Evolutionary conservation across 2,113 vertebrate species (phyloP).

Genomic region (Entomyzon cyanotis): DNA sequence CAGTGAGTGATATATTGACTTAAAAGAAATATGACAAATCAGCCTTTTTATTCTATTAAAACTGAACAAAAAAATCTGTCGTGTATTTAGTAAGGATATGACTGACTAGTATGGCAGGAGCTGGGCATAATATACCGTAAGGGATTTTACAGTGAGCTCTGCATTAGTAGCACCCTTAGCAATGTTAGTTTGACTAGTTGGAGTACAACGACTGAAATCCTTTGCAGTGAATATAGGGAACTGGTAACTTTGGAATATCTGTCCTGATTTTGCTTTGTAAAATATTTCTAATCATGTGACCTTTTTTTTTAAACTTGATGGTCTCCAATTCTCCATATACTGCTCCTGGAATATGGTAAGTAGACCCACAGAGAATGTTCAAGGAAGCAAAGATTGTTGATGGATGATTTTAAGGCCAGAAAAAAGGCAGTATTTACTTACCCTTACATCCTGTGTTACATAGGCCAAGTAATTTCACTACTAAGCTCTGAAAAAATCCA

Average conservation of each 20-base stretch:
- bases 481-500: background rate
- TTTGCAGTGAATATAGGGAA: background rate
- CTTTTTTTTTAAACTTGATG: background rate
- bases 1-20: background rate
- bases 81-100: background rate
- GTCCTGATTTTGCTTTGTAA: background rate
- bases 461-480: background rate
- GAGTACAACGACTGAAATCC: background rate
- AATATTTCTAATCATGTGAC: background rate
- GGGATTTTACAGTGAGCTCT: background rate
- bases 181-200: background rate
- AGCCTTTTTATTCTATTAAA: background rate
- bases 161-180: background rate
- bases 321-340: background rate
- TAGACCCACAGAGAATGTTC: background rate
- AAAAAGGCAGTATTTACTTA: background rate
- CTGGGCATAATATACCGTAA: background rate
- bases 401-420: background rate
- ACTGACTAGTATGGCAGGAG: background rate
- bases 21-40: background rate
- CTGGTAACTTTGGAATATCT: background rate
- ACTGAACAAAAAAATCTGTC: background rate
- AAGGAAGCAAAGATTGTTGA: background rate
- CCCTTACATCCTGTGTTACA: background rate
- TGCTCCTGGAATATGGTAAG: background rate